Percentiles rank a stretch among this genome's conserved stretches.
These are phyloP conservation scores for Orcinus orca DNA, from an alignment of 2,113 vertebrate species.

Conservation along the genomic window DNA sequence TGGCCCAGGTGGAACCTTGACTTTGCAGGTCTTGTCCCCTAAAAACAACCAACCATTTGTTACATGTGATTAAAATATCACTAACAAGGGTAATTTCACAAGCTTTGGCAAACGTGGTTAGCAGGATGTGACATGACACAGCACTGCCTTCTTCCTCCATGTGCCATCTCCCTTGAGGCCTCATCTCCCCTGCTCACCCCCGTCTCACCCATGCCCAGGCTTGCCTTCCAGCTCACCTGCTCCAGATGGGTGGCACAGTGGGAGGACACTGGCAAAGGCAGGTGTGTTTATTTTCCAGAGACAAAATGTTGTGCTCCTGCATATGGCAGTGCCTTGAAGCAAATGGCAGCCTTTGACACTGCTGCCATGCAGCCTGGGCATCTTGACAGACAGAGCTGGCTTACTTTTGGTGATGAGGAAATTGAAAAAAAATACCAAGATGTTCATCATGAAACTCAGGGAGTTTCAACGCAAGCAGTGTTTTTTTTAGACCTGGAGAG, in stretches of 20 bases:
- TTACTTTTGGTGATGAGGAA: conserved; percentile 51
- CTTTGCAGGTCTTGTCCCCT: conserved; percentile 57
- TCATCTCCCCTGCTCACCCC: conserved; percentile 43
- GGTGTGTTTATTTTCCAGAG: conserved; percentile 89
- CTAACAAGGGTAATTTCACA: conserved; percentile 74
- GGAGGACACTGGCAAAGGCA: conserved; percentile 87
- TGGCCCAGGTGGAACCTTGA: conserved; percentile 74
- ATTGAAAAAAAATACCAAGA: conserved; percentile 12
- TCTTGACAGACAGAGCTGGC: conserved; percentile 66
- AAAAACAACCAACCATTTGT: conserved; percentile 62
- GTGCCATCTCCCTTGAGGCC: conserved; percentile 74
- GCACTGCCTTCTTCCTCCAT: conserved; percentile 65
- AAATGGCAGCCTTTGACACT: conserved; percentile 81
- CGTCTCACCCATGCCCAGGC: conserved; percentile 61
- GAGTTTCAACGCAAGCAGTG: conserved; percentile 28
- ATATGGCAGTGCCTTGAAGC: conserved; percentile 86
- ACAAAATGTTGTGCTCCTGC: conserved; percentile 79
- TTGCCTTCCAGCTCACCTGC: conserved; percentile 85
- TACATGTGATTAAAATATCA: conserved; percentile 59
- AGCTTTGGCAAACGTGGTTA: conserved; percentile 70
- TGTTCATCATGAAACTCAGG: conserved; percentile 21
- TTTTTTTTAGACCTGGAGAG: conserved; percentile 6
- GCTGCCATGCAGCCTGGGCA: conserved; percentile 76
- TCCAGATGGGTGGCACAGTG: conserved; percentile 88
- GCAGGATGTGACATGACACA: conserved; percentile 72